Base-by-base conservation (phyloP, 2,113 vertebrate species). In the Rhynchomys soricoides region DNA sequence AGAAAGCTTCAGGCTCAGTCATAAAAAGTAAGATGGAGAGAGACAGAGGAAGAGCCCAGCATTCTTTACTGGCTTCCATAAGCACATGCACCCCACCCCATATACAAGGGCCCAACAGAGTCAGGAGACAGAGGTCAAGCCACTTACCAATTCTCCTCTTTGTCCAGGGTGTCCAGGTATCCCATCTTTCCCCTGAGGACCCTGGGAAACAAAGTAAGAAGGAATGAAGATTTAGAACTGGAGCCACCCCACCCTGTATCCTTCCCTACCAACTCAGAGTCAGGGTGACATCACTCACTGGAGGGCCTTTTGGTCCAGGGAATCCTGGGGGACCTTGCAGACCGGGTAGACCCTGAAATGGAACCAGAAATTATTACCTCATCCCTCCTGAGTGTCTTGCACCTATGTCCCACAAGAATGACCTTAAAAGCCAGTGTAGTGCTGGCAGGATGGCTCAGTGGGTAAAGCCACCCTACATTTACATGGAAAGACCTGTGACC, bases 161-260 rank as follows among this genome's bases (percentile, higher is more conserved):
- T 99, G 99, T 31, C 99, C 99, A 6, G 99, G 99, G 97, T 99
- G 99, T 78, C 99, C 99, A 1, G 98, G 99, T 93, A 99, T 66
- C 37, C 99, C 99, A 0, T 99, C 99, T 97, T 99, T 99, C 82
- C 99, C 99, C 1, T 98, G 86, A 2, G 98, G 98, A 37, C 99
- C 99, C 99, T 99, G 93, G 82, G 7, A 26, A 8, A 70, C 0
- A 10, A 68, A 57, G 8, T 0, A 1, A 2, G 19, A 26, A 17
- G 48, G 52, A 12, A 59, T 50, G 9, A 1, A 85, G 78, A 66
- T 0, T 1, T 2, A 73, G 50, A 0, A n/a, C 50, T 31, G 40
- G n/a, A 43, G 29, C 26, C 31, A 22, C 11, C 43, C 24, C 29
- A 3, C 43, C 83, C 55, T 3, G 4, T 0, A 31, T 45, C 82